Conservation (phyloP, 2,888 invertebrate genomes). For the Drosophila kanekoi region DNA sequence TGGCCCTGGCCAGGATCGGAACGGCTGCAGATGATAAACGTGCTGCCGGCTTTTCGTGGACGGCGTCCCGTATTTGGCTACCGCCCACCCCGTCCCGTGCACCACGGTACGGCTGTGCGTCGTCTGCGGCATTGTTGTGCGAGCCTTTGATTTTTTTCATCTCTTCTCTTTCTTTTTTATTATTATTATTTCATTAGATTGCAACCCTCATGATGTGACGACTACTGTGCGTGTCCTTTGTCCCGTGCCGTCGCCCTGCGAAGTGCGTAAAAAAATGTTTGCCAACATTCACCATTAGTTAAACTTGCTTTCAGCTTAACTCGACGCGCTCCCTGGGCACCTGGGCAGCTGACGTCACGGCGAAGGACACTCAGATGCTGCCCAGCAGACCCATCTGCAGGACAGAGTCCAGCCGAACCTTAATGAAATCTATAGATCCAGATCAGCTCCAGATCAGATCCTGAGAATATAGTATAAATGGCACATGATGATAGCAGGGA, state of each 20-base stretch:
- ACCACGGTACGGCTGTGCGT: background rate
- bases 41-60: background rate
- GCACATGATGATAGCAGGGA: too few species aligned
- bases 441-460: too few species aligned
- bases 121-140: conserved; percentile 40
- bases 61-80: background rate
- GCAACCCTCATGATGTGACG: conserved; percentile 59
- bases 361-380: too few species aligned
- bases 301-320: background rate
- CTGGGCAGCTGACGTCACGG: too few species aligned
- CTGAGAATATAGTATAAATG: too few species aligned
- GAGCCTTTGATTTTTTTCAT: conserved; percentile 34
- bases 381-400: too few species aligned
- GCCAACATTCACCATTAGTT: conserved; percentile 37
- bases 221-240: conserved; percentile 45
- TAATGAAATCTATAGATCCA: too few species aligned
- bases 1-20: conserved; percentile 53
- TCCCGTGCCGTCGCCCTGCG: conserved; percentile 24
- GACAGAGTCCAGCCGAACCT: too few species aligned
- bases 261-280: conserved; percentile 56
- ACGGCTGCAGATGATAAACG: conserved; percentile 60
- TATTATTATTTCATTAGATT: conserved; percentile 79
- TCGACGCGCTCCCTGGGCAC: too few species aligned
- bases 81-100: background rate
- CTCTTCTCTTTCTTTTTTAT: conserved; percentile 43